Conservation (phyloP, 2,113 vertebrate species). For the Jacana jacana region DNA sequence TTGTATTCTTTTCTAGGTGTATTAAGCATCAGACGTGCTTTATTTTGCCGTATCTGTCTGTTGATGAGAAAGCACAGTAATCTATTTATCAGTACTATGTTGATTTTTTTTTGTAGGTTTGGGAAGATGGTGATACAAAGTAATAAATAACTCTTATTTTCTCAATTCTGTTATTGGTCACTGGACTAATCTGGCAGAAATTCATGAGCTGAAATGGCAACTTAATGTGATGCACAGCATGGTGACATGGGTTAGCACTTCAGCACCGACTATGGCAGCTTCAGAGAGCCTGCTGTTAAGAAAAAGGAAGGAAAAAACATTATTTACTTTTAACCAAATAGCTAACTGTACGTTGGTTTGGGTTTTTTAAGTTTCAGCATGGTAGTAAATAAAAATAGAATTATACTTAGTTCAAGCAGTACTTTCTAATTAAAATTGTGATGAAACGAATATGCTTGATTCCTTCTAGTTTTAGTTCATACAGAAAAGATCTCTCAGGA, state of each 20-base stretch:
- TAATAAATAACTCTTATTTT: conserved; percentile 22
- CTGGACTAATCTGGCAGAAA: conserved; percentile 38
- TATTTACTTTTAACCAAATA: conserved; percentile 33
- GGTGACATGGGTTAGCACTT: conserved; percentile 57
- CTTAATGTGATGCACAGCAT: conserved; percentile 30
- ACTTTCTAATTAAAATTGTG: background rate
- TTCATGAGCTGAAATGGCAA: conserved; percentile 39
- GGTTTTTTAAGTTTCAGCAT: background rate
- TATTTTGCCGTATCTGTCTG: background rate
- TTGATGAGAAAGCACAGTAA: background rate
- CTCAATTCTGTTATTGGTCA: conserved; percentile 12
- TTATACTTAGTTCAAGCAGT: background rate
- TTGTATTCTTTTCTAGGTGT: background rate
- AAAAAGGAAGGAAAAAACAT: conserved; percentile 8
- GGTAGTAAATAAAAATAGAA: conserved; percentile 9
- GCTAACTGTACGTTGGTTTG: background rate
- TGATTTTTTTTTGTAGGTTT: conserved; percentile 34
- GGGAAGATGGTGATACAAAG: background rate
- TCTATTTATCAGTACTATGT: background rate
- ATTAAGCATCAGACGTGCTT: background rate
- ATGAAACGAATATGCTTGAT: background rate
- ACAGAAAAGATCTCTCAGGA: background rate
- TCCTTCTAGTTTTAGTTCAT: background rate
- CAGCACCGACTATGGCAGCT: conserved; percentile 31
- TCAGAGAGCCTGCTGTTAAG: conserved; percentile 53